Evolutionary conservation across 2,888 invertebrate species (phyloP).

Genomic region (Drosophila greeni): DNA sequence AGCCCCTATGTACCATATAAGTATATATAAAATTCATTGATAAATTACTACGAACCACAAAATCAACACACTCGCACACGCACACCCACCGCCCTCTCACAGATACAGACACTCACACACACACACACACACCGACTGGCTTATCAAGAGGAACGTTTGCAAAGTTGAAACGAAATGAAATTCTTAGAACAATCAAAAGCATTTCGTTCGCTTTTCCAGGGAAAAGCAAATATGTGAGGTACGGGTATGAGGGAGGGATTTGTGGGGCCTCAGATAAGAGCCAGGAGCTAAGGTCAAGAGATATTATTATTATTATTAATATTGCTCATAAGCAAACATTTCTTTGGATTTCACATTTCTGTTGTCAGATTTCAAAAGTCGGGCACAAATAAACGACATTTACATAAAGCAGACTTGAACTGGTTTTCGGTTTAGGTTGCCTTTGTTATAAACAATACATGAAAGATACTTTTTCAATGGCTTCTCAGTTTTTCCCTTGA

Average conservation of each 20-base stretch:
- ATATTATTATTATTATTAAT: slow-evolving; percentile 12
- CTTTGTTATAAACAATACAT: slow-evolving; percentile 16
- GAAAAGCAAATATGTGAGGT: slow-evolving; percentile 65
- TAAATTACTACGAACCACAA: slow-evolving; percentile 60
- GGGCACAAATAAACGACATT: slow-evolving; percentile 24
- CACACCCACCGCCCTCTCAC: slow-evolving; percentile 18
- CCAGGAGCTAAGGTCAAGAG: slow-evolving; percentile 36
- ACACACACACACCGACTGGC: slow-evolving; percentile 3
- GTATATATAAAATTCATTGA: slow-evolving; percentile 57
- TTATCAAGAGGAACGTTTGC: slow-evolving; percentile 48
- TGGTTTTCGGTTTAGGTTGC: slow-evolving; percentile 22
- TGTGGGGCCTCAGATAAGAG: slow-evolving; percentile 20
- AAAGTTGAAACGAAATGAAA: slow-evolving; percentile 59
- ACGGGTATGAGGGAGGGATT: slow-evolving; percentile 4
- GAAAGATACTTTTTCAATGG: slow-evolving; percentile 12
- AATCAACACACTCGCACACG: slow-evolving; percentile 18
- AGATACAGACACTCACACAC: neutral
- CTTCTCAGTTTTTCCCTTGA: slow-evolving; percentile 1
- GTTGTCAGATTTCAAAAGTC: slow-evolving; percentile 17
- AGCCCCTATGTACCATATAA: slow-evolving; percentile 34
- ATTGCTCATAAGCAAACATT: slow-evolving; percentile 24
- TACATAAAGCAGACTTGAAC: slow-evolving; percentile 30
- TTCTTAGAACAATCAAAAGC: slow-evolving; percentile 71
- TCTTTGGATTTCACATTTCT: neutral
- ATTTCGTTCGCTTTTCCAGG: slow-evolving; percentile 59